These are phyloP conservation scores for Thalassaphorura encarpata DNA, from an alignment of 1,140 invertebrate genomes.

Conservation along the genomic window DNA sequence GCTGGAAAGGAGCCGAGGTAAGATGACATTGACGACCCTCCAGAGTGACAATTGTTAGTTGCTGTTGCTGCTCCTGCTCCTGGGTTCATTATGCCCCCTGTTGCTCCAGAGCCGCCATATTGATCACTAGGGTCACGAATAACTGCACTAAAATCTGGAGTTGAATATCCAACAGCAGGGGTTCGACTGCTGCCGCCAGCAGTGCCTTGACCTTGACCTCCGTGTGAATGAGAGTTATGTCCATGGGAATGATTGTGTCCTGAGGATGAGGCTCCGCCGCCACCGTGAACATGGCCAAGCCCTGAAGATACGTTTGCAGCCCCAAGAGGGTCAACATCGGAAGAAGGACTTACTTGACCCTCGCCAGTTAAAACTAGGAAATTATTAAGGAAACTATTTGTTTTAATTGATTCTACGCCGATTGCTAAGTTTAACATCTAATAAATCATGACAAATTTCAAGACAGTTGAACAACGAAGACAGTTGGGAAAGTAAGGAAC, in stretches of 20 bases:
- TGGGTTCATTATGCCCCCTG: background rate
- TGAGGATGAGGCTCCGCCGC: background rate
- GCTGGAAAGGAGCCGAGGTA: conserved; percentile 28
- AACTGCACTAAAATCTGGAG: background rate
- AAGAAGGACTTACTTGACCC: conserved; percentile 27
- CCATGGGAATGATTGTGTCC: too few species aligned
- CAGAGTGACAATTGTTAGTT: conserved; percentile 5
- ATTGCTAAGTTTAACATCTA: too few species aligned
- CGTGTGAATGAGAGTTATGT: too few species aligned
- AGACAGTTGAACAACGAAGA: too few species aligned
- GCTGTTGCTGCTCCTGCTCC: background rate
- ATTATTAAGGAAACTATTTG: too few species aligned
- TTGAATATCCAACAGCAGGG: background rate
- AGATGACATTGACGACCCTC: conserved; percentile 12
- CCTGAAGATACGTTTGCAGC: too few species aligned
- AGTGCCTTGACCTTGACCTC: background rate
- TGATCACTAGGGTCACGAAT: background rate
- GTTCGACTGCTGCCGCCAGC: background rate
- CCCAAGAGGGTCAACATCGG: conserved; percentile 31
- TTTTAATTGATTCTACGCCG: too few species aligned
- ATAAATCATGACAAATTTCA: too few species aligned
- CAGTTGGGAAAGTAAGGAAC: too few species aligned
- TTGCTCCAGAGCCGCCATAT: background rate
- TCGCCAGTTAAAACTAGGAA: conserved; percentile 26
- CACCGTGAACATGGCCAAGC: background rate